phyloP scores from a whole-genome alignment of 2,888 invertebrate genomes.

The Mystacides longicornis region DNA sequence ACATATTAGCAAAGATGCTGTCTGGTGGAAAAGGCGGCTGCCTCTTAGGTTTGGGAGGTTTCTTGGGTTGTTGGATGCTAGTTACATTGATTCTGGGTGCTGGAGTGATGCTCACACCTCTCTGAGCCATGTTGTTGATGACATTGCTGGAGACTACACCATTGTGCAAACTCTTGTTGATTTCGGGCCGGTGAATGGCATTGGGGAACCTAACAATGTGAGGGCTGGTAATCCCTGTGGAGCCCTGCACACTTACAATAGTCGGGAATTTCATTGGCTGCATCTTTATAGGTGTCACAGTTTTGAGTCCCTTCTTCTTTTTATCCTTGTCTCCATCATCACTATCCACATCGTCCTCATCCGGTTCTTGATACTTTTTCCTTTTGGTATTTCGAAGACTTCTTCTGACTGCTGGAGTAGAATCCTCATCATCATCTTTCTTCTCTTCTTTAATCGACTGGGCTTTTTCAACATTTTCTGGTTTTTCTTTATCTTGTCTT shows the following conservation, averaged over 20 bases:
- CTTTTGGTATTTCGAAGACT: constrained; percentile 11
- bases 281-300: neutral
- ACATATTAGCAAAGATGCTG: constrained; percentile 7
- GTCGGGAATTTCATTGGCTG: neutral
- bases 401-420: neutral
- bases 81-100: neutral
- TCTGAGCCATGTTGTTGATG: constrained; percentile 10
- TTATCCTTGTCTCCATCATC: neutral
- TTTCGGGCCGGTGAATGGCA: neutral
- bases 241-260: neutral
- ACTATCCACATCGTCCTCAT: neutral
- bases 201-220: neutral
- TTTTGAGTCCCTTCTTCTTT: neutral
- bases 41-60: neutral
- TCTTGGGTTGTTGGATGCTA: neutral
- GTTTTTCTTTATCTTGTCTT: neutral
- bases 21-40: constrained; percentile 7
- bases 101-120: constrained; percentile 9
- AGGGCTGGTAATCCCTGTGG: neutral
- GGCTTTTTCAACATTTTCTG: neutral
- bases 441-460: neutral
- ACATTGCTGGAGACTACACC: constrained; percentile 6
- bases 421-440: neutral
- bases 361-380: constrained; percentile 6
- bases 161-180: neutral